These are phyloP conservation scores for Spondyliosoma cantharus DNA, from an alignment of 2,797 vertebrate genomes.

Conservation along the genomic window DNA sequence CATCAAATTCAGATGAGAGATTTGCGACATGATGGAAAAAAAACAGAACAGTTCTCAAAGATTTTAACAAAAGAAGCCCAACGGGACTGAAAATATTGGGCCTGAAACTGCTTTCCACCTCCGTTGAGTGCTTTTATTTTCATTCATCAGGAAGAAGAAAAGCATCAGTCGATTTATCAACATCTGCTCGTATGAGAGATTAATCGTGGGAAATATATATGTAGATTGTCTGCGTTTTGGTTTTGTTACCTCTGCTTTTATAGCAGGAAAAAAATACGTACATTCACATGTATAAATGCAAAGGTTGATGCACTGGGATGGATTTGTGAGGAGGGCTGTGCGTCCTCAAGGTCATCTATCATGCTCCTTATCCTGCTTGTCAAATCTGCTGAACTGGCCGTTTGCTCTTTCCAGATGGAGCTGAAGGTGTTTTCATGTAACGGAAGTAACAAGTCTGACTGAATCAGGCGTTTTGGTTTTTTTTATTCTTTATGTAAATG, in stretches of 20 bases:
- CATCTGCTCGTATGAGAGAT: slow-evolving; percentile 53
- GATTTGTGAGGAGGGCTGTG: slow-evolving; percentile 46
- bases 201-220: slow-evolving; percentile 60
- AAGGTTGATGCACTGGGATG: slow-evolving; percentile 51
- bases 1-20: slow-evolving; percentile 20
- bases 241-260: slow-evolving; percentile 59
- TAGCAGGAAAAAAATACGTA: slow-evolving; percentile 48
- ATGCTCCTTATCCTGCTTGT: slow-evolving; percentile 66
- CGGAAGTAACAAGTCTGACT: slow-evolving; percentile 31
- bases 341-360: slow-evolving; percentile 67
- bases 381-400: slow-evolving; percentile 67
- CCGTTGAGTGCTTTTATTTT: slow-evolving; percentile 60
- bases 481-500: slow-evolving; percentile 39
- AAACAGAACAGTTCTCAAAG: slow-evolving; percentile 11
- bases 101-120: slow-evolving; percentile 59
- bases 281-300: slow-evolving; percentile 54
- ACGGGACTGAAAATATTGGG: slow-evolving; percentile 12
- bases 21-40: slow-evolving; percentile 12
- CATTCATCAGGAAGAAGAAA: slow-evolving; percentile 43
- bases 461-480: slow-evolving; percentile 31
- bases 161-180: slow-evolving; percentile 21
- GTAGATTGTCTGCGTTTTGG: slow-evolving; percentile 63
- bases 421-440: slow-evolving; percentile 41
- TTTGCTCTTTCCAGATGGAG: slow-evolving; percentile 55
- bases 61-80: slow-evolving; percentile 37